Evolutionary conservation across 2,113 vertebrate genomes (phyloP).

Genomic region (cattle (Bos taurus)): ARS-UCD2.0 NC_037350.1:38001501-38002000

Average conservation of each 20-base stretch:
- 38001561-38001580: background rate
- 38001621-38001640: background rate
- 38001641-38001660: background rate
- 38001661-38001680: conserved; percentile 8
- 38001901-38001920: conserved; percentile 74
- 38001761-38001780: conserved; percentile 70
- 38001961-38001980: conserved; percentile 66
- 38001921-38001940: conserved; percentile 59
- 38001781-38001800: conserved; percentile 66
- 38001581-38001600: background rate
- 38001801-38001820: conserved; percentile 66
- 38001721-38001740: conserved; percentile 66
- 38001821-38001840: conserved; percentile 77
- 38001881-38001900: conserved; percentile 73
- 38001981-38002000: conserved; percentile 60
- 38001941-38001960: conserved; percentile 68
- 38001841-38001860: conserved; percentile 53
- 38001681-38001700: conserved; percentile 39
- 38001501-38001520: background rate
- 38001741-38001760: conserved; percentile 78
- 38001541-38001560: background rate
- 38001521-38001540: background rate
- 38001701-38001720: conserved; percentile 64
- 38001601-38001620: background rate
- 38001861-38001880: conserved; percentile 57